Evolutionary conservation across 2,888 invertebrate genomes (phyloP).

Genomic region (Epinotia bilunana): DNA sequence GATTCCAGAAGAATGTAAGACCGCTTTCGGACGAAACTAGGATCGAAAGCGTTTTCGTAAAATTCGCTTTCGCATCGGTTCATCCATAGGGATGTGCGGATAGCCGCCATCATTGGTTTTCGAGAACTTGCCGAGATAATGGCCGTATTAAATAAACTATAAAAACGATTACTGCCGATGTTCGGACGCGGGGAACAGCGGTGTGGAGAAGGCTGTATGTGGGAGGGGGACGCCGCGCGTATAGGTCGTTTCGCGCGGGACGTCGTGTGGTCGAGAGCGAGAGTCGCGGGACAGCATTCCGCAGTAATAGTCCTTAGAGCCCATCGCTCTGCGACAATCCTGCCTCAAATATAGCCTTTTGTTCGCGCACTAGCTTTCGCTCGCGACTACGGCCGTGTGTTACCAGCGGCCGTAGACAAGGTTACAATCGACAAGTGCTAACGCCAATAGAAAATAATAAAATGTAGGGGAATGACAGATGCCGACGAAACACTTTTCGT

Average conservation of each 20-base stretch:
- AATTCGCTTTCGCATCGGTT: slow-evolving; percentile 22
- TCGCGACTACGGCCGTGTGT: not conserved
- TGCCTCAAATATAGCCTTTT: slow-evolving; percentile 49
- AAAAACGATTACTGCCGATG: slow-evolving; percentile 61
- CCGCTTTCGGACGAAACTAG: not conserved
- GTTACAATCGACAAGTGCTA: no score
- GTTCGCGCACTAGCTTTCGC: slow-evolving; percentile 20
- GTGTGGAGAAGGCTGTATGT: not conserved
- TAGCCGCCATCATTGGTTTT: slow-evolving; percentile 44
- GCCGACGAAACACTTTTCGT: no score
- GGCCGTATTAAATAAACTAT: slow-evolving; percentile 67
- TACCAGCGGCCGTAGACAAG: no score
- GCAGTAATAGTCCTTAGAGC: slow-evolving; percentile 74
- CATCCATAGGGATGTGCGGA: no score
- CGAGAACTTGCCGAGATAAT: slow-evolving; percentile 54
- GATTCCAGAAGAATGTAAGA: not conserved
- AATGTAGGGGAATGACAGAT: no score
- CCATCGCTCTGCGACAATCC: slow-evolving; percentile 62
- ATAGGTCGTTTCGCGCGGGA: slow-evolving; percentile 1
- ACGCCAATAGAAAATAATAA: no score
- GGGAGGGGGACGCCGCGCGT: no score
- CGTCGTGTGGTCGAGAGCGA: slow-evolving; percentile 67
- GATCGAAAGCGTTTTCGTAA: not conserved
- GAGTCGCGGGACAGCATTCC: slow-evolving; percentile 79
- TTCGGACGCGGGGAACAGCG: slow-evolving; percentile 32